Evolutionary conservation across 2,113 vertebrate species (phyloP).

Genomic region (Callipepla squamata): DNA sequence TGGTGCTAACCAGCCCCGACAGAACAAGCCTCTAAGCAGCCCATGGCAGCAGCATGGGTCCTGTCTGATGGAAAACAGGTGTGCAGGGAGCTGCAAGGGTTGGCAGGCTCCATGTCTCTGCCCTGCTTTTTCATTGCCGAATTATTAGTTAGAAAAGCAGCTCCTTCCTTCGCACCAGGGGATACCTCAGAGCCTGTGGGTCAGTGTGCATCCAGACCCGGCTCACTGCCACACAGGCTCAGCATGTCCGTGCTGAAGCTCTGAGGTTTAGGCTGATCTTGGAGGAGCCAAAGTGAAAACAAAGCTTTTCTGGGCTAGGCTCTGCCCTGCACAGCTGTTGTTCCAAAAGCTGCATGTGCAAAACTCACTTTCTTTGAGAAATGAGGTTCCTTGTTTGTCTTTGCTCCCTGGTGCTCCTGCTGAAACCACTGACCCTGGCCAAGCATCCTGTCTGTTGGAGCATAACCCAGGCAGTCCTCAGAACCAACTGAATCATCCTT

Average conservation of each 20-base stretch:
- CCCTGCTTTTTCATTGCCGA: not conserved
- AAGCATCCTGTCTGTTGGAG: not conserved
- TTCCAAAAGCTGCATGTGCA: not conserved
- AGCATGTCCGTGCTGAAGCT: accelerated
- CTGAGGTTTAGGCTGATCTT: not conserved
- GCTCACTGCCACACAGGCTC: accelerated
- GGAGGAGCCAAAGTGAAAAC: not conserved
- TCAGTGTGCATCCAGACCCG: not conserved
- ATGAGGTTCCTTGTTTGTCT: not conserved
- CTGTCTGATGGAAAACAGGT: constrained; percentile 9
- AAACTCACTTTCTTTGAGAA: not conserved
- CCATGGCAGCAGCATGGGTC: accelerated
- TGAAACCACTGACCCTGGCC: not conserved
- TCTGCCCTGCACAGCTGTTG: not conserved
- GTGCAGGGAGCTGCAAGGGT: not conserved
- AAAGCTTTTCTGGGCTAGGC: not conserved
- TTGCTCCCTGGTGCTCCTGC: not conserved
- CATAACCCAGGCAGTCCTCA: not conserved
- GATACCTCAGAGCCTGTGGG: not conserved
- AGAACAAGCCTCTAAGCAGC: not conserved
- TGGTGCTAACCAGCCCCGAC: constrained; percentile 4
- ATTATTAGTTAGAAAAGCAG: not conserved
- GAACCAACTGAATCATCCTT: not conserved
- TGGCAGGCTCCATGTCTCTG: not conserved
- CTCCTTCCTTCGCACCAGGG: not conserved